phyloP scores from a whole-genome alignment of 2,113 vertebrate species.

The Myotis yumanensis region DNA sequence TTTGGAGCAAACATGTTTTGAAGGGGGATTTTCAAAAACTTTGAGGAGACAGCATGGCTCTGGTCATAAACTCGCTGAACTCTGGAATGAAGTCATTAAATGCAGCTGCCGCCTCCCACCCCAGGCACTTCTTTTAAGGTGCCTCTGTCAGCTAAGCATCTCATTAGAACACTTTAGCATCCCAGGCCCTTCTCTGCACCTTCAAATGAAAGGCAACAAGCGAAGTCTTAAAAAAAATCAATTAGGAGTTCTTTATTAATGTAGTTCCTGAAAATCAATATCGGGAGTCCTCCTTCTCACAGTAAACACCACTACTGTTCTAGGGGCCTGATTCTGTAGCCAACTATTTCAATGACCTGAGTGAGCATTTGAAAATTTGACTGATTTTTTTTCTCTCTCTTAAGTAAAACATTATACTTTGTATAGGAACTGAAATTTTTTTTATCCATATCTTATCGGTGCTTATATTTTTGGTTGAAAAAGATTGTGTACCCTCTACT shows the following conservation, averaged over 20 bases:
- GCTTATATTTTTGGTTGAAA: slow-evolving; percentile 32
- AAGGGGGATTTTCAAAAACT: slow-evolving; percentile 51
- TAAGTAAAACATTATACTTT: slow-evolving; percentile 33
- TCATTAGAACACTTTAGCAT: slow-evolving; percentile 81
- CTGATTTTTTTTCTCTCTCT: not conserved
- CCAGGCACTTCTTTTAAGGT: slow-evolving; percentile 63
- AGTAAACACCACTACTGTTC: slow-evolving; percentile 57
- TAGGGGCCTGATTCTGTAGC: slow-evolving; percentile 51
- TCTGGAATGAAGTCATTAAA: slow-evolving; percentile 56
- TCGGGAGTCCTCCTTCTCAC: slow-evolving; percentile 59
- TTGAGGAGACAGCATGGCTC: not conserved
- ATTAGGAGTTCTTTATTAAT: slow-evolving; percentile 85
- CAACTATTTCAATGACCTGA: slow-evolving; percentile 38
- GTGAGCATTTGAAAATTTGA: slow-evolving; percentile 69
- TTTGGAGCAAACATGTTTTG: slow-evolving; percentile 35
- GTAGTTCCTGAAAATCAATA: slow-evolving; percentile 79
- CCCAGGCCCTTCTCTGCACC: slow-evolving; percentile 78
- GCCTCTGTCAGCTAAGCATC: slow-evolving; percentile 74
- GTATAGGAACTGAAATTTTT: slow-evolving; percentile 25
- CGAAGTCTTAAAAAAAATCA: slow-evolving; percentile 83
- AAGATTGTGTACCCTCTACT: not conserved
- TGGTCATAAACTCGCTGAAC: slow-evolving; percentile 39
- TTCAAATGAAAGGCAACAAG: slow-evolving; percentile 81
- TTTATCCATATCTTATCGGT: not conserved
- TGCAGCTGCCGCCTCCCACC: slow-evolving; percentile 36